phyloP scores from a whole-genome alignment of 1,140 invertebrate genomes.

The Helicoverpa zea region DNA sequence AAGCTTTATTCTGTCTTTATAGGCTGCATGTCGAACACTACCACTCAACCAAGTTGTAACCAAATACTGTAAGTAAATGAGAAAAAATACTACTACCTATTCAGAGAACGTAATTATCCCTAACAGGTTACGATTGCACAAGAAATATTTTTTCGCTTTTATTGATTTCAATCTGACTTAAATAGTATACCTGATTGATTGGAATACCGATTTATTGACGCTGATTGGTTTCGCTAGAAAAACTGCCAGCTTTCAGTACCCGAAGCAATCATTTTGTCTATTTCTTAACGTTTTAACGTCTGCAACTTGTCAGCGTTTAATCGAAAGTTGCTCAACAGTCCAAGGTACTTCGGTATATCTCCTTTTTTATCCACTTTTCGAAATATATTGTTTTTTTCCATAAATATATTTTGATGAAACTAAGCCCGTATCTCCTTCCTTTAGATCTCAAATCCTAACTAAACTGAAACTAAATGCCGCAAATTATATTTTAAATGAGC shows the following conservation, averaged over 20 bases:
- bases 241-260: constrained; percentile 2
- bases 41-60: not conserved
- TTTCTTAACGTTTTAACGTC: constrained; percentile 50
- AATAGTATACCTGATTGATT: constrained; percentile 11
- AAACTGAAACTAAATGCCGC: not conserved
- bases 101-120: too few species aligned
- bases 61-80: too few species aligned
- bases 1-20: not conserved
- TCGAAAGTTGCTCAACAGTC: constrained; percentile 57
- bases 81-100: too few species aligned
- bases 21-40: too few species aligned
- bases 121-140: too few species aligned
- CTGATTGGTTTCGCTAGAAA: constrained; percentile 47
- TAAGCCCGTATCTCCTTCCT: not conserved
- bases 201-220: constrained; percentile 21
- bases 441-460: not conserved
- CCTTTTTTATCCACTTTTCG: constrained; percentile 37
- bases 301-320: constrained; percentile 60
- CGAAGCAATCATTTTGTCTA: constrained; percentile 40
- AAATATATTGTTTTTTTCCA: constrained; percentile 34
- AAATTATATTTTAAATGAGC: not conserved
- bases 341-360: constrained; percentile 41
- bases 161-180: too few species aligned
- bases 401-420: constrained; percentile 11
- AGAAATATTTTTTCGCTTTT: too few species aligned